Percentiles rank a stretch among this genome's conserved stretches.
Evolutionary conservation across 2,888 invertebrate species (phyloP).

Genomic region (Minunthozetes semirufus): DNA sequence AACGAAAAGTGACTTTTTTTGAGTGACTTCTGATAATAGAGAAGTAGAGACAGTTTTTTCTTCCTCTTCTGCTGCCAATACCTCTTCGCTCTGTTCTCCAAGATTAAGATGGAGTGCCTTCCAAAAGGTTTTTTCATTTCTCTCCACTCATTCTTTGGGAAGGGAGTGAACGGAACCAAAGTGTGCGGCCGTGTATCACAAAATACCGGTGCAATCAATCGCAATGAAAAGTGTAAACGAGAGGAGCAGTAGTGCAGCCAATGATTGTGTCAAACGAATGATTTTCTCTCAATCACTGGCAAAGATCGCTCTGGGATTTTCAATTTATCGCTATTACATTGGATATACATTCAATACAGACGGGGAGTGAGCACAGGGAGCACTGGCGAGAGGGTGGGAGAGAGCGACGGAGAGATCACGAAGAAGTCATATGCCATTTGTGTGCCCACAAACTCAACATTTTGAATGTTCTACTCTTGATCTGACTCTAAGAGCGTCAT

Average conservation of each 20-base stretch:
- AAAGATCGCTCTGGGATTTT: constrained; percentile 10
- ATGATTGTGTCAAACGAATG: background rate
- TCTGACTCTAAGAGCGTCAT: background rate
- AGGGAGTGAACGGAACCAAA: background rate
- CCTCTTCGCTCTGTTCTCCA: background rate
- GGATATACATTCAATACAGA: no score
- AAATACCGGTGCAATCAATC: constrained; percentile 11
- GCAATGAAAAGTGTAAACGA: constrained; percentile 2
- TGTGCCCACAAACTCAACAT: background rate
- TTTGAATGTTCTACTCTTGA: background rate
- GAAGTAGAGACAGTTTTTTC: background rate
- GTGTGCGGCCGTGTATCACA: constrained; percentile 14
- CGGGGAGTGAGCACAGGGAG: no score
- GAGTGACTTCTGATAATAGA: background rate
- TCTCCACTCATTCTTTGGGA: background rate
- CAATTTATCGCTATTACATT: background rate
- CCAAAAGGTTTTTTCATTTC: background rate
- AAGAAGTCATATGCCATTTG: constrained; percentile 10
- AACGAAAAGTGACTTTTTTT: background rate
- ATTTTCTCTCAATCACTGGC: constrained; percentile 6
- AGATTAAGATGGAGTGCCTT: constrained; percentile 12
- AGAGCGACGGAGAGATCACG: no score
- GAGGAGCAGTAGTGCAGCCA: no score
- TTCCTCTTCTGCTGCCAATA: no score
- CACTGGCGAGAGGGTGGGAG: no score